Evolutionary conservation across 2,888 invertebrate genomes (phyloP).

Genomic region (Willowsia nigromaculata): DNA sequence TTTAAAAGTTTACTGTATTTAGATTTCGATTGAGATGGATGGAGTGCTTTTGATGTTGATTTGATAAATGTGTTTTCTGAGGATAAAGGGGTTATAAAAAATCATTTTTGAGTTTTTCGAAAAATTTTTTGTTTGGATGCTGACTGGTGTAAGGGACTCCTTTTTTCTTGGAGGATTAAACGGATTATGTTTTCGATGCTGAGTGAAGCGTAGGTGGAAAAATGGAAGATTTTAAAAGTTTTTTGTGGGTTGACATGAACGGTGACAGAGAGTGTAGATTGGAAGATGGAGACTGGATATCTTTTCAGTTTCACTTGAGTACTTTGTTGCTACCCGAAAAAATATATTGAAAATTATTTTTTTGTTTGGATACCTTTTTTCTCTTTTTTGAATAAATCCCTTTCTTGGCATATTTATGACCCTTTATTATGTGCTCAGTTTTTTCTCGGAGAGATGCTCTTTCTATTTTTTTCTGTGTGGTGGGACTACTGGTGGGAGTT

Average conservation of each 20-base stretch:
- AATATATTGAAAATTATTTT: neutral
- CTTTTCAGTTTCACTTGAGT: neutral
- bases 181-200: too few relatives aligned
- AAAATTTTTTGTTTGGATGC: neutral
- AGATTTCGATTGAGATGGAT: too few relatives aligned
- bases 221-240: too few relatives aligned
- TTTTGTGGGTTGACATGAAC: too few relatives aligned
- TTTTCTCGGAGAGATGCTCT: neutral
- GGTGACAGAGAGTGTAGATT: too few relatives aligned
- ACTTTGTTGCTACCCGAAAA: neutral
- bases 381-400: neutral
- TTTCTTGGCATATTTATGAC: neutral
- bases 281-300: neutral
- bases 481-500: neutral
- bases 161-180: too few relatives aligned
- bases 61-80: neutral
- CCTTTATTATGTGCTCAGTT: neutral
- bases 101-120: neutral
- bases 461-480: neutral
- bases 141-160: neutral
- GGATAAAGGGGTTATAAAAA: neutral
- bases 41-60: too few relatives aligned
- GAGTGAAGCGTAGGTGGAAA: too few relatives aligned
- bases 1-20: too few relatives aligned
- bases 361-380: neutral